Base-by-base conservation (phyloP, 2,888 invertebrate genomes). In the Monoplex corrugatus region DNA sequence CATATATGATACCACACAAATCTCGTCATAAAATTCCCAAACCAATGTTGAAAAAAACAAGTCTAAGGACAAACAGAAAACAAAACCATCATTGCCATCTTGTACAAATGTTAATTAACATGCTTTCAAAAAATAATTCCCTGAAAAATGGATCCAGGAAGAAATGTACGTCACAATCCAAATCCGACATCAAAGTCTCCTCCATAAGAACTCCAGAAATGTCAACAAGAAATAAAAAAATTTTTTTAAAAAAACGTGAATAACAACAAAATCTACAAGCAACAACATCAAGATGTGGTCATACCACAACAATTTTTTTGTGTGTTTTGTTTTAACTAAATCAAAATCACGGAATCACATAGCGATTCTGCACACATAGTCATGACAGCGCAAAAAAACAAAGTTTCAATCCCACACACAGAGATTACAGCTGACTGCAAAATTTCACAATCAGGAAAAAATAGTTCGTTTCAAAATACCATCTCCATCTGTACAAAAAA, bases 371-470 rank as follows among this genome's bases (percentile, higher is more conserved):
- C 68, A 68, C 45, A 78, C 72, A 28, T 38, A 78, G 0, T 78
- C 38, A 86, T 19, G 23, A 50, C 43, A 86, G n/a, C 32, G 35
- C 43, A 86, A 32, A 50, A 57, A 84, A 80, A 80, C 35, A 43
- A 43, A 43, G 13, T 28, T 80, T 80, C 84, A 38, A 23, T 84
- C 84, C 84, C 45, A 84, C 50, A 84, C 84, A 80, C 35, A 83
- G 10, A 83, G 88, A 83, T 32, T 88, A 88, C 83, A 88, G 50
- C 88, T 88, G 88, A 88, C 72, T 88, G 88, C 83, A 88, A 88
- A 83, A 88, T 40, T 72, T 83, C 83, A 88, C 88, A 88, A 88
- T 88, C 88, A 88, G 88, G 72, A 72, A 88, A 82, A 83, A 50
- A 88, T 68, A 57, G 84, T 40, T 75, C 63, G n/a, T 88, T 83